Conservation (phyloP, 2,113 vertebrate genomes). For the Megatriorchis doriae region DNA sequence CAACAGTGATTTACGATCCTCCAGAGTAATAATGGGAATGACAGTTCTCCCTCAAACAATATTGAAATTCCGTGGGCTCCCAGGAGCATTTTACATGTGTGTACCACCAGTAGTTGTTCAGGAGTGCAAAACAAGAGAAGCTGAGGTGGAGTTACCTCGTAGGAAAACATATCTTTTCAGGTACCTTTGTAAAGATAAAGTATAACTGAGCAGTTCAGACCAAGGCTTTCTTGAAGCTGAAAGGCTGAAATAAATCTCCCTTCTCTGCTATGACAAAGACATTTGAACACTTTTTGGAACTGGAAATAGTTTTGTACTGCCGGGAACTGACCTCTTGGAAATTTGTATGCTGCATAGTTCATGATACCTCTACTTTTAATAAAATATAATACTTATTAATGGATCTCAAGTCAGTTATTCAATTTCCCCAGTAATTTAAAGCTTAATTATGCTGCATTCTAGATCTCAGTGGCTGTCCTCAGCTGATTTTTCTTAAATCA, state of each 20-base stretch:
- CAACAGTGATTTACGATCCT: neutral
- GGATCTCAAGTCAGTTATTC: constrained; percentile 34
- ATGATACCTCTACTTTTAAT: constrained; percentile 18
- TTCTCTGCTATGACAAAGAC: neutral
- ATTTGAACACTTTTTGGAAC: neutral
- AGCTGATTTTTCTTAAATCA: constrained; percentile 36
- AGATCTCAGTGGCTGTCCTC: constrained; percentile 12
- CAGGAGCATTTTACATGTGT: neutral
- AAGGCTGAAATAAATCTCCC: neutral
- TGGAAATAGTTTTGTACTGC: neutral
- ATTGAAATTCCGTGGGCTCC: neutral
- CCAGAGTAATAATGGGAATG: neutral
- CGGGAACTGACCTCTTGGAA: constrained; percentile 20
- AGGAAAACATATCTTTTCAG: neutral
- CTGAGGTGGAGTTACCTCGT: neutral
- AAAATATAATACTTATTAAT: constrained; percentile 38
- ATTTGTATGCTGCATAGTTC: neutral
- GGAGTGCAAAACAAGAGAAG: neutral
- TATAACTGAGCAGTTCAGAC: neutral
- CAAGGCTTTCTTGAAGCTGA: neutral
- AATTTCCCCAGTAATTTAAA: constrained; percentile 37
- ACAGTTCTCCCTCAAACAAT: neutral
- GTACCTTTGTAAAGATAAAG: neutral
- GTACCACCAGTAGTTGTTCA: neutral
- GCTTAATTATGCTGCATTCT: constrained; percentile 41